Evolutionary conservation across 2,797 vertebrate species (phyloP), one percentile per base, ranked within the genome.

Genomic region (Anabas testudineus): DNA sequence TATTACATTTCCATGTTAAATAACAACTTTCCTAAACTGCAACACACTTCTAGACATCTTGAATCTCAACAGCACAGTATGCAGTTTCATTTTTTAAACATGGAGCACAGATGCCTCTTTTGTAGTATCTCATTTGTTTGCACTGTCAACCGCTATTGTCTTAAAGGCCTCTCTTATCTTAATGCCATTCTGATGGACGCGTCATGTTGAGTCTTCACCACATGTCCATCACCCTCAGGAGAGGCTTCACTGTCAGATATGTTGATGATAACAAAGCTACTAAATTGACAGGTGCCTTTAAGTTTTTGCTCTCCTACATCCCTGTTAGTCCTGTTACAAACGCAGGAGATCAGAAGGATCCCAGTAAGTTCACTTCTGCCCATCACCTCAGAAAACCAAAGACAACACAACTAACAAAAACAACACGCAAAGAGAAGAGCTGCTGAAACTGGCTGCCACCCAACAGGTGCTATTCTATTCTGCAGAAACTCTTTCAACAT

Each of bases 61-160:
- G 30, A 56, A 65, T 67, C 54, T 53, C 47, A 28, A 63, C 54
- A 56, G 53, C 56, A 42, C 49, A 54, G 37, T 21, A 4, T 51
- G 42, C 18, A 39, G 10, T 53, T 56, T 63, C 5, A 7, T 26
- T 45, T 41, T 37, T 36, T 67, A 18, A 43, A 48, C 53, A 51
- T 42, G 62, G 57, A 67, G 32, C 36, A 49, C 39, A 47, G 46
- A 53, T 18, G 36, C 46, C 61, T 62, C 34, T 26, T 42, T 64
- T 53, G 48, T 78, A 43, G 47, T 6, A 28, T 73, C 49, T 28
- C 18, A 32, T 62, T 67, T 83, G 39, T 26, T 53, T 49, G 63
- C 28, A 45, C 67, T 52, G 52, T 68, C 2, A 3, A 54, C 58
- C 21, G 30, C 72, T 46, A 47, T 76, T 54, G 71, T 75, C 47